Base-by-base conservation (phyloP, 2,113 vertebrate genomes). In the Rhombomys opimus region DNA sequence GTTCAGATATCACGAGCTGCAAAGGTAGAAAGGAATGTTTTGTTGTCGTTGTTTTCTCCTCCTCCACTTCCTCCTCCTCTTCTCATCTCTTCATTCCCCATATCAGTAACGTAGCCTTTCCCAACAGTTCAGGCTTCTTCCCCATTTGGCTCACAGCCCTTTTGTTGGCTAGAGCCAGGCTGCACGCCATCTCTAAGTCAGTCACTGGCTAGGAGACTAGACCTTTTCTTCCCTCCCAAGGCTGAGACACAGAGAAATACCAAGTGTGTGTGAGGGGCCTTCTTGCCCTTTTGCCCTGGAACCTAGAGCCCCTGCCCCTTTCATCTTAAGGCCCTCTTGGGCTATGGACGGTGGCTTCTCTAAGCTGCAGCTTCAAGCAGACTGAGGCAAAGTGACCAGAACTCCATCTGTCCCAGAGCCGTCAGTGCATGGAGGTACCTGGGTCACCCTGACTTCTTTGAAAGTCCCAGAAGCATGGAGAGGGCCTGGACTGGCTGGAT, bases 381-480 rank as follows among this genome's bases (percentile, higher is more conserved):
- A 72, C 78, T 46, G n/a, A 75, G 38, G 70, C 30, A 7, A 23
- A 73, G 80, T 30, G 61, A n/a, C 50, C 52, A 50, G 52, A 13
- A 11, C 17, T 17, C 35, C 25, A n/a, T 32, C 27, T 1, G 22
- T 54, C 81, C 52, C 46, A 9, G 61, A 27, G 38, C 59, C 35
- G 0, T 1, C 0, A 7, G 14, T 4, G 23, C 3, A 14, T 1
- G 35, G 86, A 8, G 41, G 2, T 0, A 9, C 14, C 35, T 32
- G 52, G 52, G 68, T 88, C 52, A 73, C 23, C 35, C 20, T 38
- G 61, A 80, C 63, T 2, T 50, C 54, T 13, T 6, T 35, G n/a
- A 27, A 67, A n/a, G 20, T 7, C 2, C 32, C 6, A 14, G 38
- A 72, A 46, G 38, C 57, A 15, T 32, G 20, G 6, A 2, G 38